Conservation (phyloP, 2,797 vertebrate genomes). For the Gambusia yucatana region DNA sequence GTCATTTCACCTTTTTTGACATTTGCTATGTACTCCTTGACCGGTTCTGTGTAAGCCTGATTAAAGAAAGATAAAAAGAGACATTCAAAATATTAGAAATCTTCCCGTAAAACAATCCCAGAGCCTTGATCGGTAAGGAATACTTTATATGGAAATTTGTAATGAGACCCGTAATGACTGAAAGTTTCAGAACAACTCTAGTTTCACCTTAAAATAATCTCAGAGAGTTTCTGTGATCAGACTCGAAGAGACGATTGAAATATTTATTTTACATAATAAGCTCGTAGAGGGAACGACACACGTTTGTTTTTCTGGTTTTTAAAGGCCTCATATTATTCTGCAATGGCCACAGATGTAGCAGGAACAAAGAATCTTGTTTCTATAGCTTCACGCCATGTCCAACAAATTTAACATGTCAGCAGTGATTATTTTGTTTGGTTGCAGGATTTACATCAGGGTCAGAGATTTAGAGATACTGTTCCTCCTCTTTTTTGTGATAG, state of each 20-base stretch:
- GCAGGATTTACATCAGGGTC: constrained; percentile 22
- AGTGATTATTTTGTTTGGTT: constrained; percentile 10
- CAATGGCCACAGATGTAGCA: constrained; percentile 16
- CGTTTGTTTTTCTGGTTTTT: constrained; percentile 9
- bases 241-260: constrained; percentile 34
- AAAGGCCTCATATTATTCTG: constrained; percentile 3
- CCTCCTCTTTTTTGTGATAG: constrained; percentile 8
- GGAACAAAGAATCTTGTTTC: constrained; percentile 28
- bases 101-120: too few species aligned
- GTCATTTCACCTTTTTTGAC: neutral
- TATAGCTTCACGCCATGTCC: constrained; percentile 9
- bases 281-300: constrained; percentile 15
- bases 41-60: neutral
- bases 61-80: neutral
- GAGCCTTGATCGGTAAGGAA: neutral
- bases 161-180: neutral
- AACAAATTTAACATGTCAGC: constrained; percentile 33
- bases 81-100: neutral
- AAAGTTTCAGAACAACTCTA: neutral
- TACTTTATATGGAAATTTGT: neutral
- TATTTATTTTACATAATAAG: neutral
- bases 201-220: constrained; percentile 15
- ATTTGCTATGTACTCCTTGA: neutral
- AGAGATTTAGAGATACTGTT: constrained; percentile 14
- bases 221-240: constrained; percentile 13